Conservation (phyloP, 2,888 invertebrate species). For the Stenichneumon culpator region DNA sequence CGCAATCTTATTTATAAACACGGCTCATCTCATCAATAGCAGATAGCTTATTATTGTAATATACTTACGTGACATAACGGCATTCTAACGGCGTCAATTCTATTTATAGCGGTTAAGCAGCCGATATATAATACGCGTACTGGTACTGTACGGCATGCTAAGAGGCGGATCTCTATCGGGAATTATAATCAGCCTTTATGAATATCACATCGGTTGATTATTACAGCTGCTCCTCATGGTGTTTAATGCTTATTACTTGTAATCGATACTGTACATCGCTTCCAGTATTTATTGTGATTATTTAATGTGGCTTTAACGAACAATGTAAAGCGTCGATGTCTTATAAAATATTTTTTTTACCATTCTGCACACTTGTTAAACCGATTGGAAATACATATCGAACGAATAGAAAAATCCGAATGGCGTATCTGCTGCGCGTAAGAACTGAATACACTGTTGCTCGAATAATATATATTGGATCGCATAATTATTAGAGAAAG, state of each 20-base stretch:
- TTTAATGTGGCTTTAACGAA: not conserved
- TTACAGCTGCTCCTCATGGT: not conserved
- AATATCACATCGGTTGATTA: constrained; percentile 20
- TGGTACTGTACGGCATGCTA: constrained; percentile 7
- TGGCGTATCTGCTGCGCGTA: too few species aligned
- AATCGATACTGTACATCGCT: not conserved
- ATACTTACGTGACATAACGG: constrained; percentile 68
- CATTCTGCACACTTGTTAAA: not conserved
- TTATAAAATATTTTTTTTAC: not conserved
- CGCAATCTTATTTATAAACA: constrained; percentile 35
- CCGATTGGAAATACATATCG: not conserved
- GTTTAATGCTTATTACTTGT: constrained; percentile 8
- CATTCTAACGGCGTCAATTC: constrained; percentile 61
- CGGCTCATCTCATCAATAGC: not conserved
- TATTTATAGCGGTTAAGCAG: constrained; percentile 42
- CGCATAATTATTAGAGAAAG: too few species aligned
- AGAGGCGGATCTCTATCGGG: constrained; percentile 26
- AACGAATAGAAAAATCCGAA: not conserved
- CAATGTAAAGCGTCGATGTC: not conserved
- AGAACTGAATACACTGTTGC: too few species aligned
- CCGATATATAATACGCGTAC: constrained; percentile 10
- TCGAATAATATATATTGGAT: too few species aligned
- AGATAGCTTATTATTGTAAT: constrained; percentile 51
- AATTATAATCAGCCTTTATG: constrained; percentile 32
- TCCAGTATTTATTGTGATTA: not conserved